Evolutionary conservation across 2,113 vertebrate genomes (phyloP).

Genomic region (Percina caprodes): DNA sequence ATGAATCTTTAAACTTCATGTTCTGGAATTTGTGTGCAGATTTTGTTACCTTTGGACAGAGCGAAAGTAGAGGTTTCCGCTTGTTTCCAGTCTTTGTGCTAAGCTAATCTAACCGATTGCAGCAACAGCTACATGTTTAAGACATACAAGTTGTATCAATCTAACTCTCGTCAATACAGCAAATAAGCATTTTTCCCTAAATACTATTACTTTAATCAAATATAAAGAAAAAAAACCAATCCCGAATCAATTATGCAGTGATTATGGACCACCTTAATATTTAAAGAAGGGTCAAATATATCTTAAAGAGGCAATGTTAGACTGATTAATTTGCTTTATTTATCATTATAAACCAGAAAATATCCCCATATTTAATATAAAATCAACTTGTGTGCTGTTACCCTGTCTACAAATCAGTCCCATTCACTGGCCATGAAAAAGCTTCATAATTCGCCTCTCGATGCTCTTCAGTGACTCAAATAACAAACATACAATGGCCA

Average conservation of each 20-base stretch:
- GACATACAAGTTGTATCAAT: background rate
- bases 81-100: background rate
- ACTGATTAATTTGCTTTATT: slow-evolving; percentile 15
- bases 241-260: background rate
- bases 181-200: background rate
- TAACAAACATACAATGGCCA: slow-evolving; percentile 50
- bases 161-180: background rate
- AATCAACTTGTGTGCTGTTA: slow-evolving; percentile 32
- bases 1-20: background rate
- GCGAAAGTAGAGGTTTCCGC: background rate
- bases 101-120: background rate
- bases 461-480: slow-evolving; percentile 56
- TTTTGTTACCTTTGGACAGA: background rate
- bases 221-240: background rate
- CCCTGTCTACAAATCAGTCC: slow-evolving; percentile 48
- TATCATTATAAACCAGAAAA: slow-evolving; percentile 34
- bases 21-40: background rate
- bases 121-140: background rate
- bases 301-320: background rate
- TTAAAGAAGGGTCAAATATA: background rate
- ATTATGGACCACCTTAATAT: background rate
- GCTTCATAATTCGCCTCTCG: slow-evolving; percentile 49
- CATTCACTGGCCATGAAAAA: slow-evolving; percentile 53
- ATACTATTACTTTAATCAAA: background rate
- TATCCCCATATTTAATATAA: slow-evolving; percentile 20